Conservation (phyloP, 1,140 invertebrate genomes). For the Bathynomus jamesi region DNA sequence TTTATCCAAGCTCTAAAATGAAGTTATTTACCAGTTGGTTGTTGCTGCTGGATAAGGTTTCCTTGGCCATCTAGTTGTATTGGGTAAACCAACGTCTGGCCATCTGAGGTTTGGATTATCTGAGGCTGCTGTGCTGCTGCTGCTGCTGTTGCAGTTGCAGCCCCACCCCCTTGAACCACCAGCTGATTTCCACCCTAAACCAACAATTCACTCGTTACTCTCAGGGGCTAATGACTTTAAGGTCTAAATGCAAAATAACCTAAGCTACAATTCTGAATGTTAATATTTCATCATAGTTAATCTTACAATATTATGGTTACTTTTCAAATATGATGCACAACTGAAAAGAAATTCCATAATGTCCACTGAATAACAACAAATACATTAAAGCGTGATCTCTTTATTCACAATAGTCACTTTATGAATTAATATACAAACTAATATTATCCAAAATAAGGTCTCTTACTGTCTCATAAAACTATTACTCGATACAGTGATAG, state of each 20-base stretch:
- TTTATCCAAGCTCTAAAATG: too few species aligned
- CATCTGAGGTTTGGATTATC: constrained; percentile 81
- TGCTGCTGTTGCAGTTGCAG: constrained; percentile 45
- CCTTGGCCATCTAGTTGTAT: constrained; percentile 53
- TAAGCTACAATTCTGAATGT: background rate
- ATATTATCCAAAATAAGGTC: too few species aligned
- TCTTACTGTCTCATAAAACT: too few species aligned
- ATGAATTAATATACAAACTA: too few species aligned
- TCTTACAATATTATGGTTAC: background rate
- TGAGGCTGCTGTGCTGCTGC: constrained; percentile 54
- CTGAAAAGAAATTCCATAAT: too few species aligned
- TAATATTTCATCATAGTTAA: background rate
- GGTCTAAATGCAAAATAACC: constrained; percentile 24
- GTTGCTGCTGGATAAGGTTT: constrained; percentile 49
- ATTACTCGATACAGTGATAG: too few species aligned
- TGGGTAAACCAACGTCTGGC: constrained; percentile 86
- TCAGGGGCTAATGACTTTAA: constrained; percentile 25
- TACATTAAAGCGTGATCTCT: too few species aligned
- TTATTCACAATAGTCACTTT: too few species aligned
- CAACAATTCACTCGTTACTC: constrained; percentile 24
- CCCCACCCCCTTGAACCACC: constrained; percentile 18
- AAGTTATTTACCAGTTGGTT: constrained; percentile 51
- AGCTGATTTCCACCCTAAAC: constrained; percentile 10
- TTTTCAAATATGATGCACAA: background rate
- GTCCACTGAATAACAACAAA: too few species aligned